Evolutionary conservation across 1,140 invertebrate genomes (phyloP).

Genomic region (Onthophagus taurus): DNA sequence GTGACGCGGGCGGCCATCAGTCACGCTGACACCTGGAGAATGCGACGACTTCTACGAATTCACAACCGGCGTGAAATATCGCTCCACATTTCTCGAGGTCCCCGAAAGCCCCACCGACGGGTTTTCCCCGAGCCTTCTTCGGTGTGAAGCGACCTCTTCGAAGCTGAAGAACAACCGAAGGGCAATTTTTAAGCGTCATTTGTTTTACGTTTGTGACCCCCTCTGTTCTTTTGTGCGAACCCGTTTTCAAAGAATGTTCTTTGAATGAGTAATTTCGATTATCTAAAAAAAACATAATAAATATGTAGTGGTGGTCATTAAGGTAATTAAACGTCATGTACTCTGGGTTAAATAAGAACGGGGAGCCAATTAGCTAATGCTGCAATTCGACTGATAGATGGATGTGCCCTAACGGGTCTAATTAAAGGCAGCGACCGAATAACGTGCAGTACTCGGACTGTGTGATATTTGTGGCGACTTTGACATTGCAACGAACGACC

Average conservation of each 20-base stretch:
- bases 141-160: too few relatives aligned
- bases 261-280: too few relatives aligned
- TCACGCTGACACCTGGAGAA: conserved; percentile 35
- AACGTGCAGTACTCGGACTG: conserved; percentile 7
- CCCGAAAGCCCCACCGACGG: conserved; percentile 16
- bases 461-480: conserved; percentile 21
- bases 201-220: conserved; percentile 18
- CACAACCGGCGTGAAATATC: conserved; percentile 29
- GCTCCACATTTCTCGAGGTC: conserved; percentile 23
- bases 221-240: too few relatives aligned
- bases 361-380: conserved; percentile 12
- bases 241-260: too few relatives aligned
- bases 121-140: conserved; percentile 16
- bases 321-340: too few relatives aligned
- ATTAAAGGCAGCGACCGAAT: conserved; percentile 11
- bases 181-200: conserved; percentile 24
- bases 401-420: too few relatives aligned
- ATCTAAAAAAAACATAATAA: too few relatives aligned
- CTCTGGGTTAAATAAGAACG: too few relatives aligned
- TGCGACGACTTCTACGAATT: conserved; percentile 34
- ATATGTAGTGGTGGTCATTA: too few relatives aligned
- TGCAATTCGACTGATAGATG: neutral
- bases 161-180: too few relatives aligned
- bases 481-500: conserved; percentile 8
- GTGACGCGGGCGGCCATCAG: conserved; percentile 32